Evolutionary conservation across 2,797 vertebrate species (phyloP).

Genomic region (Microcaecilia unicolor): DNA sequence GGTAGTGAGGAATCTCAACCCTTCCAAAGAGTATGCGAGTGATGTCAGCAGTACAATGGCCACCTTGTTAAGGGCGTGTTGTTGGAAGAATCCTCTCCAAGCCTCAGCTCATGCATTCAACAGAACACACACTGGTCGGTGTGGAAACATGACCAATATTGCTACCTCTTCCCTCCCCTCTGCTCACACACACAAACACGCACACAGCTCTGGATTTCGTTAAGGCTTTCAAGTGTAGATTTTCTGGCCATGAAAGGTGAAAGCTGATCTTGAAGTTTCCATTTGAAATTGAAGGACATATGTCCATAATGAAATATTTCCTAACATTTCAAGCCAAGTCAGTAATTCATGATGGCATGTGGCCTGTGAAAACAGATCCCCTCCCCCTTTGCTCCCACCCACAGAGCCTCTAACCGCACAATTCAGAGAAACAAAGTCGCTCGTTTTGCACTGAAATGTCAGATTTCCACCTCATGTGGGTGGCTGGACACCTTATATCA

Average conservation of each 20-base stretch:
- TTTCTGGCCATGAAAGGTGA: constrained; percentile 28
- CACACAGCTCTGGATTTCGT: constrained; percentile 12
- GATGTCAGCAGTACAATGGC: too few species aligned
- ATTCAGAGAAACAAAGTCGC: constrained; percentile 23
- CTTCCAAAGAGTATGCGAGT: too few species aligned
- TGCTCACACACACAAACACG: too few species aligned
- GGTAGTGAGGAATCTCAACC: too few species aligned
- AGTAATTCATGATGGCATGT: constrained; percentile 56
- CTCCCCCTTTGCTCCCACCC: constrained; percentile 35
- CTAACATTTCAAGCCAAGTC: constrained; percentile 57
- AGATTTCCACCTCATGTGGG: constrained; percentile 29
- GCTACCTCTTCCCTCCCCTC: too few species aligned
- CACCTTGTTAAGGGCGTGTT: too few species aligned
- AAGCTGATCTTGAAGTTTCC: constrained; percentile 49
- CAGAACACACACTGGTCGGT: not conserved
- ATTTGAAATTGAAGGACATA: constrained; percentile 54
- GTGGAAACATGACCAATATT: not conserved
- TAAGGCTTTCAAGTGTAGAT: constrained; percentile 13
- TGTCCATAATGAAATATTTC: constrained; percentile 72
- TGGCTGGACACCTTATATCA: constrained; percentile 35
- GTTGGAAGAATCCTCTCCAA: too few species aligned
- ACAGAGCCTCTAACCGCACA: constrained; percentile 30
- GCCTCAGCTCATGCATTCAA: too few species aligned
- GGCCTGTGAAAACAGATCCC: constrained; percentile 57
- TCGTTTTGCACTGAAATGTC: not conserved